phyloP scores from a whole-genome alignment of 2,888 invertebrate genomes.

The Hydropsyche betteni region DNA sequence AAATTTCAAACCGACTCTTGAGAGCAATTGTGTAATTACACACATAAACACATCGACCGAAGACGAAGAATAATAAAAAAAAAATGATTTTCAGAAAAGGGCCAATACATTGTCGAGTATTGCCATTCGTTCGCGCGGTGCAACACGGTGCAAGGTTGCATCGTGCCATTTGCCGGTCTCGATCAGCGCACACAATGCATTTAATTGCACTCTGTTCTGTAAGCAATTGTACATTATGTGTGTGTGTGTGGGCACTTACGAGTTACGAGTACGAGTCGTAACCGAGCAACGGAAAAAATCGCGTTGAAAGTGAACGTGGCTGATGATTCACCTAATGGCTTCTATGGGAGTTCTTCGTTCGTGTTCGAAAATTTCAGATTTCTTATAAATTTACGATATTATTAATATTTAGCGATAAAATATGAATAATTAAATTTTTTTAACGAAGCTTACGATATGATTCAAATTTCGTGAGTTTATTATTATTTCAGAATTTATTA shows the following conservation, averaged over 20 bases:
- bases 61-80: too few relatives aligned
- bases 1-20: too few relatives aligned
- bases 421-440: too few relatives aligned
- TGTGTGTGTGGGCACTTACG: background rate
- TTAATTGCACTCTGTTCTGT: conserved; percentile 3
- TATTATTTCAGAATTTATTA: too few relatives aligned
- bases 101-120: background rate
- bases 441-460: too few relatives aligned
- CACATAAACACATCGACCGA: too few relatives aligned
- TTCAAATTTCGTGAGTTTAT: too few relatives aligned
- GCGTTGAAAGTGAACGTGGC: conserved; percentile 13
- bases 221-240: background rate
- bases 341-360: too few relatives aligned
- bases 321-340: conserved; percentile 7
- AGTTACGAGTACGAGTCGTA: background rate
- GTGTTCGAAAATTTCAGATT: too few relatives aligned
- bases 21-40: too few relatives aligned
- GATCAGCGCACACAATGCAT: background rate
- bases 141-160: background rate
- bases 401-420: too few relatives aligned
- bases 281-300: background rate
- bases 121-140: background rate
- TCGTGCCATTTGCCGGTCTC: background rate
- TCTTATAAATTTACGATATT: too few relatives aligned
- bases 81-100: background rate